phyloP scores from a whole-genome alignment of 2,797 vertebrate genomes.

The Gymnodraco acuticeps region DNA sequence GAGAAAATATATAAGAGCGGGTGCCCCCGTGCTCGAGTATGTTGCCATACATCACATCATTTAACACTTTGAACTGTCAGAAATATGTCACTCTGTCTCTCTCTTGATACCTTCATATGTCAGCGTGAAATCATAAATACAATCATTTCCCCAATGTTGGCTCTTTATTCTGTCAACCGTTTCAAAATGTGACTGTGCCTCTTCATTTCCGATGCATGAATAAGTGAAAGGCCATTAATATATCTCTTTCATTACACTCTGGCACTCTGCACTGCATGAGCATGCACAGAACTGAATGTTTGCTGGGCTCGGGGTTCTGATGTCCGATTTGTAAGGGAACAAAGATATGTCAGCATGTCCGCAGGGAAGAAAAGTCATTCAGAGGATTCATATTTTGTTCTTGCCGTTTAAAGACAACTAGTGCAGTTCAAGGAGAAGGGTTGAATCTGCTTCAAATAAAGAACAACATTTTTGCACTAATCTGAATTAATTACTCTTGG shows the following conservation, averaged over 20 bases:
- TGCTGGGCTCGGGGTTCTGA: constrained; percentile 68
- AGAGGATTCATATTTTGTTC: constrained; percentile 33
- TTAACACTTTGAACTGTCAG: constrained; percentile 86
- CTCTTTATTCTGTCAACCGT: constrained; percentile 83
- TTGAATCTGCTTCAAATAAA: constrained; percentile 16
- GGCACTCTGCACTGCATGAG: constrained; percentile 67
- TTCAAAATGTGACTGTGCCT: constrained; percentile 77
- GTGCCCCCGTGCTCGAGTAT: constrained; percentile 63
- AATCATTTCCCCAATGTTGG: constrained; percentile 84
- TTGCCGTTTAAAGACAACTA: constrained; percentile 32
- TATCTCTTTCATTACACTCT: constrained; percentile 83
- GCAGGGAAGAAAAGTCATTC: constrained; percentile 46
- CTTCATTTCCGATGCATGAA: constrained; percentile 83
- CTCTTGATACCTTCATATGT: constrained; percentile 83
- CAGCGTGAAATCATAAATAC: constrained; percentile 85
- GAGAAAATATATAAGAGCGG: constrained; percentile 53
- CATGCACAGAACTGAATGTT: constrained; percentile 63
- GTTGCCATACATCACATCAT: constrained; percentile 83
- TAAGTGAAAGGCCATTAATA: constrained; percentile 86
- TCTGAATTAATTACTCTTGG: constrained; percentile 17
- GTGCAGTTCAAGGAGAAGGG: background rate
- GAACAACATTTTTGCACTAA: constrained; percentile 24
- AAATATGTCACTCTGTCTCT: constrained; percentile 82
- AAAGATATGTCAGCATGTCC: constrained; percentile 67
- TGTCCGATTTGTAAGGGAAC: constrained; percentile 81